Conservation (phyloP, 2,113 vertebrate genomes). For the Mola mola region DNA sequence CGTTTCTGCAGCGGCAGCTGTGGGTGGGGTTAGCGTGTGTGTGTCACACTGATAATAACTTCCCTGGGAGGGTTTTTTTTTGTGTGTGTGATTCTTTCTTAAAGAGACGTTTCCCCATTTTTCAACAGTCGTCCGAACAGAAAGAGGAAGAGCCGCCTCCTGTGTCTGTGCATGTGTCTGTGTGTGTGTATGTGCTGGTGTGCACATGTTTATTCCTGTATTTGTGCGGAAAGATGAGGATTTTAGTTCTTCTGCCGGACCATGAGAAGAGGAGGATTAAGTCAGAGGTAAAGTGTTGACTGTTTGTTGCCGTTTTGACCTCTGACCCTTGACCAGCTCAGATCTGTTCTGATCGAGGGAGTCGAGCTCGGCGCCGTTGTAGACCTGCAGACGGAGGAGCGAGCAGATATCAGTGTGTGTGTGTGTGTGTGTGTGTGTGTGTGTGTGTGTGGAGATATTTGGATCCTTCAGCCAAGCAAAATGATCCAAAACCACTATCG, state of each 20-base stretch:
- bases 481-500: no score
- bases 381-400: no score
- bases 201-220: constrained; percentile 10
- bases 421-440: no score
- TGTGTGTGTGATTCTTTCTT: constrained; percentile 49
- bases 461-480: no score
- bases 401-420: no score
- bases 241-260: constrained; percentile 80
- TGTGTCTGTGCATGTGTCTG: neutral
- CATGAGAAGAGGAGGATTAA: constrained; percentile 81
- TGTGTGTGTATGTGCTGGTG: constrained; percentile 22
- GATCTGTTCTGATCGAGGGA: no score
- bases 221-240: constrained; percentile 71
- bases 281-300: constrained; percentile 72
- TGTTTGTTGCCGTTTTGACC: constrained; percentile 1
- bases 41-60: constrained; percentile 36
- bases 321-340: neutral
- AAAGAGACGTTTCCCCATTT: constrained; percentile 79
- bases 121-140: constrained; percentile 66
- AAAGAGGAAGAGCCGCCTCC: constrained; percentile 65
- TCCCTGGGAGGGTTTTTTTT: constrained; percentile 47
- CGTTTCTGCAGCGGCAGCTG: constrained; percentile 18
- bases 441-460: no score
- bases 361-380: no score
- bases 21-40: constrained; percentile 31